phyloP scores from a whole-genome alignment of 2,888 invertebrate genomes.

The Patella ulyssiponensis region DNA sequence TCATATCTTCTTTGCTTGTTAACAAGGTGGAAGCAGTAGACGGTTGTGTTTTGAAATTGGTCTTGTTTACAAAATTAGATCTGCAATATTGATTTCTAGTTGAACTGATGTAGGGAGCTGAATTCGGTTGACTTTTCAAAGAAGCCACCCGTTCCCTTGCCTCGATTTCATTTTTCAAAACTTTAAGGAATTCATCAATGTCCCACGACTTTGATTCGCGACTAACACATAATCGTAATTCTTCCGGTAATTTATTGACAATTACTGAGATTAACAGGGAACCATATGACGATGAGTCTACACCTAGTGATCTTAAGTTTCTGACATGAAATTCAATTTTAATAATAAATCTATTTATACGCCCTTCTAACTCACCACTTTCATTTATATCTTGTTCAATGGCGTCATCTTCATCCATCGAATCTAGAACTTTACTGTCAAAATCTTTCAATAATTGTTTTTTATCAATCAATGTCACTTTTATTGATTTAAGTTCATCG shows the following conservation, averaged over 20 bases:
- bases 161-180: not conserved
- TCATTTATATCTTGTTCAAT: not conserved
- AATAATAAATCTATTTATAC: not conserved
- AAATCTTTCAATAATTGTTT: not conserved
- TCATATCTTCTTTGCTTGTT: not conserved
- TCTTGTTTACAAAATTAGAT: not conserved
- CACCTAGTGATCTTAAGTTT: not conserved
- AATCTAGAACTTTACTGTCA: not conserved
- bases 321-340: not conserved
- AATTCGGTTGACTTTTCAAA: not conserved
- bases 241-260: not conserved
- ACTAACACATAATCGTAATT: not conserved
- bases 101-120: not conserved
- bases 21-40: not conserved
- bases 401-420: not conserved
- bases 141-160: not conserved
- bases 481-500: not conserved
- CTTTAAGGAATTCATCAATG: not conserved
- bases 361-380: not conserved
- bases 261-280: not conserved
- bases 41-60: no score
- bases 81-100: not conserved
- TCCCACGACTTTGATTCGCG: not conserved
- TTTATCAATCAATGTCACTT: not conserved
- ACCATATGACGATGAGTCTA: not conserved